These are phyloP conservation scores for Saccopteryx bilineata DNA, from an alignment of 2,113 vertebrate species.

Conservation along the genomic window DNA sequence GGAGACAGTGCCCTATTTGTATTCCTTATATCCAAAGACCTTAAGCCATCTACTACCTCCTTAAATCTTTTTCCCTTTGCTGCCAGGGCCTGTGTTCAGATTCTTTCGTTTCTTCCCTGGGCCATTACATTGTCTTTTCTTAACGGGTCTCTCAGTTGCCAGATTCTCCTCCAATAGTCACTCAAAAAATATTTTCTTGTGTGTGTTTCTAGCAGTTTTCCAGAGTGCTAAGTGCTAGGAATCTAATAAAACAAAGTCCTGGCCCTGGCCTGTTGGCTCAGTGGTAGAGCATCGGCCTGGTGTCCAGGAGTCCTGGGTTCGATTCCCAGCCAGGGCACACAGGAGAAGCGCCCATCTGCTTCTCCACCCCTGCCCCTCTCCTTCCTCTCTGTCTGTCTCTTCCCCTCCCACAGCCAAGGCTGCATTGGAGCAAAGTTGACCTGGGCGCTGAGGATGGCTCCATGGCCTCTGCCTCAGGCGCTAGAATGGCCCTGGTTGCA, in stretches of 20 bases:
- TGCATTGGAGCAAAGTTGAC: too few relatives aligned
- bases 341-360: too few relatives aligned
- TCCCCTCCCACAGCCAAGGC: too few relatives aligned
- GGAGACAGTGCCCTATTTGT: not conserved
- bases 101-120: not conserved
- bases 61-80: not conserved
- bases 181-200: not conserved
- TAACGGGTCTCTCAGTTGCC: conserved; percentile 3
- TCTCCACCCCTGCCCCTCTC: too few relatives aligned
- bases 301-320: too few relatives aligned
- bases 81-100: not conserved
- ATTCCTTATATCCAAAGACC: not conserved
- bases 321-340: too few relatives aligned
- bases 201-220: not conserved
- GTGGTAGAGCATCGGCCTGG: too few relatives aligned
- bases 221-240: not conserved
- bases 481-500: too few relatives aligned
- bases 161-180: conserved; percentile 13
- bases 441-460: too few relatives aligned
- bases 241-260: not conserved
- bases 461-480: too few relatives aligned
- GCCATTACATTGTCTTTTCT: not conserved
- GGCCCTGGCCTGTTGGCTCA: too few relatives aligned
- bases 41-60: not conserved
- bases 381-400: too few relatives aligned